These are phyloP conservation scores for Callyntrura sp. DNA, from an alignment of 2,888 invertebrate species.

Conservation along the genomic window DNA sequence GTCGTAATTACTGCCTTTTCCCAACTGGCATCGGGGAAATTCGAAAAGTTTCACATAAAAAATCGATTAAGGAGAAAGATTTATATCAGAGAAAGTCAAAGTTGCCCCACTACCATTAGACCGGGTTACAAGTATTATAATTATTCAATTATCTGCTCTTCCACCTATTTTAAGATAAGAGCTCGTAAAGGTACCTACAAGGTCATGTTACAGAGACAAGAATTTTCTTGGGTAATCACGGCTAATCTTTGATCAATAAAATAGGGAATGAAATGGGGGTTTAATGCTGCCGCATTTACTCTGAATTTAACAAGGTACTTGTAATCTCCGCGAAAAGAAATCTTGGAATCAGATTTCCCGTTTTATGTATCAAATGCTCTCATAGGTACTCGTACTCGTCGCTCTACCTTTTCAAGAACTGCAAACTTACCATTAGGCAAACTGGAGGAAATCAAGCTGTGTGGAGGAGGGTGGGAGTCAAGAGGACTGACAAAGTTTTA, in stretches of 20 bases:
- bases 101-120: too few species aligned
- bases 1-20: too few species aligned
- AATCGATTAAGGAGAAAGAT: neutral
- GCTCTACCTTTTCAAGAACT: slow-evolving; percentile 15
- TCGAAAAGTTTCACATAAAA: too few species aligned
- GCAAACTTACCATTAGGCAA: neutral
- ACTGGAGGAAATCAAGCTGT: neutral
- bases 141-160: neutral
- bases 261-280: too few species aligned
- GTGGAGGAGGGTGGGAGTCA: too few species aligned
- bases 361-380: neutral
- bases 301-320: too few species aligned
- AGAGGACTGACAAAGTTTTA: neutral
- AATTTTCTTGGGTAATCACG: too few species aligned
- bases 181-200: neutral
- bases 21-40: too few species aligned
- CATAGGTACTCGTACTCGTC: slow-evolving; percentile 10
- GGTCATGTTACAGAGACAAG: neutral
- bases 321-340: neutral
- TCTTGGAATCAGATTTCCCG: neutral
- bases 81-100: neutral
- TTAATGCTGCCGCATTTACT: too few species aligned
- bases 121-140: neutral
- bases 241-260: too few species aligned
- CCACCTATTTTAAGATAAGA: neutral